Evolutionary conservation across 2,113 vertebrate species (phyloP).

Genomic region (Emberiza fucata): DNA sequence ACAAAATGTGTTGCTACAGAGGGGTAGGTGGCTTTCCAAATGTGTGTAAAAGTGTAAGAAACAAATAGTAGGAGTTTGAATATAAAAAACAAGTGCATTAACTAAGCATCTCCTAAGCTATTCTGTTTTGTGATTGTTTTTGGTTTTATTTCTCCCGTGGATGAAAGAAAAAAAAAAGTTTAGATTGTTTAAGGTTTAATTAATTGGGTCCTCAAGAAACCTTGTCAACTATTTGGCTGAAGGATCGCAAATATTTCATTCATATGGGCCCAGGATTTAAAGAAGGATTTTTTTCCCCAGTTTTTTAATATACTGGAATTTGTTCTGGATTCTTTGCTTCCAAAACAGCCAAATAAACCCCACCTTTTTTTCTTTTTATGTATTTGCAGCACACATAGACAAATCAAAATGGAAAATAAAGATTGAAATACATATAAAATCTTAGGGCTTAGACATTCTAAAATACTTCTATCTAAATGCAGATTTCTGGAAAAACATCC

Average conservation of each 20-base stretch:
- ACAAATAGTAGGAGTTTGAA: background rate
- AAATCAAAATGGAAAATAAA: background rate
- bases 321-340: background rate
- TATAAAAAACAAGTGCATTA: background rate
- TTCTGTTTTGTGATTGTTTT: rapidly evolving
- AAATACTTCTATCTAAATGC: constrained; percentile 71
- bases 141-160: background rate
- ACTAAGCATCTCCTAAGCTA: background rate
- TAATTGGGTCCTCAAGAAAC: background rate
- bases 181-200: background rate
- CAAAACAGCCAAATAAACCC: background rate
- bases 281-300: background rate
- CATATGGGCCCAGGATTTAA: background rate
- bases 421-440: constrained; percentile 40
- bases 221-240: background rate
- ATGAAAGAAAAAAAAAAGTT: background rate
- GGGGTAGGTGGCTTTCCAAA: background rate
- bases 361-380: constrained; percentile 2
- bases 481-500: constrained; percentile 64
- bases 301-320: constrained; percentile 5
- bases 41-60: background rate
- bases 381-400: background rate
- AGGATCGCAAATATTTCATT: background rate
- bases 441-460: constrained; percentile 35
- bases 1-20: constrained; percentile 7